phyloP scores from a whole-genome alignment of 2,797 vertebrate genomes.

The Crenichthys baileyi region DNA sequence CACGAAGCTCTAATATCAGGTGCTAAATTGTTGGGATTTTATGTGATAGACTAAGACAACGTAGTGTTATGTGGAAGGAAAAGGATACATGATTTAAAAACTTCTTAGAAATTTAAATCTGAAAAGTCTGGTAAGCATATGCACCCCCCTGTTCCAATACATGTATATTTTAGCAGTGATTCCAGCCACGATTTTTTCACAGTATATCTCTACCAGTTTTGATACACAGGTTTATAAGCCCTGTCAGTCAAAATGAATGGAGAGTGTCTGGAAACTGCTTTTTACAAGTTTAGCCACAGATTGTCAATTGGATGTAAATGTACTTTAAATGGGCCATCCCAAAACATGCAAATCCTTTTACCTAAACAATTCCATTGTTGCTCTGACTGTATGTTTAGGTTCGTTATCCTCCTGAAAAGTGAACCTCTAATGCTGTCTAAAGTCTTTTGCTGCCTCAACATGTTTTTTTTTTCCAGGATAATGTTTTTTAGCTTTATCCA shows the following conservation, averaged over 20 bases:
- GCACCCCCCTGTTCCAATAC: not conserved
- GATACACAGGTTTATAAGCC: not conserved
- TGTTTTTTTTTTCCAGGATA: not conserved
- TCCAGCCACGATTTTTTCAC: too few relatives aligned
- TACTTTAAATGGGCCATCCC: not conserved
- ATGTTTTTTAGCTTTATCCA: not conserved
- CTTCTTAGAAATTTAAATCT: not conserved
- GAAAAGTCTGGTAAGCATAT: not conserved
- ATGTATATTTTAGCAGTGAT: not conserved
- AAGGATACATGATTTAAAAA: not conserved
- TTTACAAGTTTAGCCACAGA: not conserved
- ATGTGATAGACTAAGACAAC: slow-evolving; percentile 5
- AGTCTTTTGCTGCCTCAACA: not conserved
- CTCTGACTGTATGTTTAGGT: not conserved
- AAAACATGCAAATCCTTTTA: not conserved
- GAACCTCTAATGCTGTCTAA: not conserved
- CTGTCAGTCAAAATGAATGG: too few relatives aligned
- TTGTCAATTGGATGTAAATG: not conserved
- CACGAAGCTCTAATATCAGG: slow-evolving; percentile 39
- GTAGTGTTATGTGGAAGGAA: not conserved
- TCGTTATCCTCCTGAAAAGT: not conserved
- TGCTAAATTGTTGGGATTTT: slow-evolving; percentile 31
- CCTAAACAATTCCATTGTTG: not conserved
- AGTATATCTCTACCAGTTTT: not conserved
- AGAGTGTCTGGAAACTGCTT: not conserved